phyloP scores from a whole-genome alignment of 1,140 invertebrate genomes.

The Stegodyphus mimosarum region DNA sequence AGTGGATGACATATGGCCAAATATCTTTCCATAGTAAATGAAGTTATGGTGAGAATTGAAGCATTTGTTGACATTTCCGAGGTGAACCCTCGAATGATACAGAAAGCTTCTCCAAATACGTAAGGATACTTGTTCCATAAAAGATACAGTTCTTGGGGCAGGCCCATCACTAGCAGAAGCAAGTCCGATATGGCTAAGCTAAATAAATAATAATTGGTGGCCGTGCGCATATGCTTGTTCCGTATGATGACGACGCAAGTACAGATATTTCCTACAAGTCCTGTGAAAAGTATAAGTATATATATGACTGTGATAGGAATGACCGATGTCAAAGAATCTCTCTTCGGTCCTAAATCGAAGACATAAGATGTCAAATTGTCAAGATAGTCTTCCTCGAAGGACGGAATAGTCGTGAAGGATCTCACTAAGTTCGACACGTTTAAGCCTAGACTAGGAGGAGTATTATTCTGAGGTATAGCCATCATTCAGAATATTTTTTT shows the following conservation, averaged over 20 bases:
- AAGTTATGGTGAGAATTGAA: slow-evolving; percentile 90
- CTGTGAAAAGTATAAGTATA: slow-evolving; percentile 68
- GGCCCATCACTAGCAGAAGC: slow-evolving; percentile 71
- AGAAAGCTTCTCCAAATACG: slow-evolving; percentile 86
- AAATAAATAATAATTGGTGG: slow-evolving; percentile 73
- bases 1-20: slow-evolving; percentile 94
- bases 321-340: slow-evolving; percentile 58
- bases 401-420: background rate
- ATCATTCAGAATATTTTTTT: background rate
- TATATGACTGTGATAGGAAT: slow-evolving; percentile 68
- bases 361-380: slow-evolving; percentile 15
- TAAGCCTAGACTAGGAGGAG: background rate
- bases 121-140: slow-evolving; percentile 91
- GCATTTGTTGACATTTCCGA: slow-evolving; percentile 93
- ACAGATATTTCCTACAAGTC: slow-evolving; percentile 70
- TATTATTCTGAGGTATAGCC: slow-evolving; percentile 1
- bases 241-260: slow-evolving; percentile 72
- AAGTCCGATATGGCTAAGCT: slow-evolving; percentile 76
- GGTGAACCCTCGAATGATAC: slow-evolving; percentile 82
- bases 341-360: slow-evolving; percentile 52
- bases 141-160: slow-evolving; percentile 86
- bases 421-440: background rate
- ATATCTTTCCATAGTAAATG: slow-evolving; percentile 95
- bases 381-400: background rate
- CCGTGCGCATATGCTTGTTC: slow-evolving; percentile 70